Evolutionary conservation across 2,113 vertebrate genomes (phyloP), one percentile per base, ranked within the genome.

Genomic region (Callopanchax toddi): DNA sequence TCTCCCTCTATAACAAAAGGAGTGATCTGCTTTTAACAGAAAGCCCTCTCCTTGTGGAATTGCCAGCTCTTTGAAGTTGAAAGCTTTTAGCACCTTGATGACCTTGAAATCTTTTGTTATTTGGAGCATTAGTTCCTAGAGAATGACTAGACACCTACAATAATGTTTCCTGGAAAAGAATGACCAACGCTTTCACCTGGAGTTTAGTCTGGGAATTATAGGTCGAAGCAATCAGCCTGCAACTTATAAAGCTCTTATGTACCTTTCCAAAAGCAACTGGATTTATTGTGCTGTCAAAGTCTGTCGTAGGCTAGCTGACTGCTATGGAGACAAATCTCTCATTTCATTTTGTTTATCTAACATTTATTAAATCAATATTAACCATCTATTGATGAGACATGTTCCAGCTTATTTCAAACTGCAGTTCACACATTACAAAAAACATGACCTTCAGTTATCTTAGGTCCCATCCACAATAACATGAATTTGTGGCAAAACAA

Each of bases 61-160:
- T 69, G 60, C 32, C 6, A 49, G 45, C 39, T 57, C 18, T 55
- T 67, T 69, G 21, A 25, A 48, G 56, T 55, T 73, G 59, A 83
- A 65, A 68, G 43, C 44, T 57, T 48, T 63, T 53, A 50, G 52
- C 29, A 45, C 8, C 26, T 29, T 17, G 1, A 1, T 71, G 70
- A 75, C 56, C 67, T 6, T 46, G n/a, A 37, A 2, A 64, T 64
- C 21, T 40, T 62, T 49, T 50, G 7, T 49, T 67, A 69, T 60
- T 49, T 60, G 45, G 16, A 21, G 46, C 26, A 64, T 29, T 67
- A 23, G 36, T 52, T 61, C 46, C 54, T 52, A 23, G 46, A 52
- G 52, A 60, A 52, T 5, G 6, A 15, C 12, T 21, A 34, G 37
- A 57, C 39, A 67, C 18, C 37, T 26, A 20, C 6, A 39, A 22